Conservation (phyloP, 1,140 invertebrate genomes). For the Laodelphax striatellus region DNA sequence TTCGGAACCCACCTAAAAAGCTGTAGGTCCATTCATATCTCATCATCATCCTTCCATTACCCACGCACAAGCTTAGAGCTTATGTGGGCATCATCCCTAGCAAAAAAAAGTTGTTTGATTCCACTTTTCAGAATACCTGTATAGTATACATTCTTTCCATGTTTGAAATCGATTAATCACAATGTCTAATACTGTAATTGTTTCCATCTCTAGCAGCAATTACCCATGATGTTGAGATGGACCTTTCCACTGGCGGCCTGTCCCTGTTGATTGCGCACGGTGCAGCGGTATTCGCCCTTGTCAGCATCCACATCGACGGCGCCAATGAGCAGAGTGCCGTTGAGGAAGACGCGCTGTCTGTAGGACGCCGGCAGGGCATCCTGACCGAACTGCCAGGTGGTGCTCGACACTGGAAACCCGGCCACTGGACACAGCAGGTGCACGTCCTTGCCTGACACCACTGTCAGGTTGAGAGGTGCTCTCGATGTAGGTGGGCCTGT, state of each 20-base stretch:
- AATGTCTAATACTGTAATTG: too few species aligned
- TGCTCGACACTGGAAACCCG: constrained; percentile 65
- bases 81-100: too few species aligned
- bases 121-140: too few species aligned
- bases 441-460: constrained; percentile 64
- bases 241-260: constrained; percentile 58
- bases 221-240: constrained; percentile 66
- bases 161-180: too few species aligned
- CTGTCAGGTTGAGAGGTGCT: constrained; percentile 66
- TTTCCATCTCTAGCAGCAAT: too few species aligned
- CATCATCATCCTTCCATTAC: too few species aligned
- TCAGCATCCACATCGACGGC: constrained; percentile 50
- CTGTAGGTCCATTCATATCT: too few species aligned
- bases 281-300: constrained; percentile 67
- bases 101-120: too few species aligned
- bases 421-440: constrained; percentile 75
- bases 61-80: too few species aligned
- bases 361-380: constrained; percentile 37
- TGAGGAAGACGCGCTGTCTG: constrained; percentile 47
- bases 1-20: too few species aligned
- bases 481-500: constrained; percentile 71
- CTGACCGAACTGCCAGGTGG: constrained; percentile 42
- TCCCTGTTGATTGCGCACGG: constrained; percentile 62
- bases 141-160: too few species aligned
- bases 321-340: constrained; percentile 64